Evolutionary conservation across 2,797 vertebrate species (phyloP).

Genomic region (Tragopan temminckii): DNA sequence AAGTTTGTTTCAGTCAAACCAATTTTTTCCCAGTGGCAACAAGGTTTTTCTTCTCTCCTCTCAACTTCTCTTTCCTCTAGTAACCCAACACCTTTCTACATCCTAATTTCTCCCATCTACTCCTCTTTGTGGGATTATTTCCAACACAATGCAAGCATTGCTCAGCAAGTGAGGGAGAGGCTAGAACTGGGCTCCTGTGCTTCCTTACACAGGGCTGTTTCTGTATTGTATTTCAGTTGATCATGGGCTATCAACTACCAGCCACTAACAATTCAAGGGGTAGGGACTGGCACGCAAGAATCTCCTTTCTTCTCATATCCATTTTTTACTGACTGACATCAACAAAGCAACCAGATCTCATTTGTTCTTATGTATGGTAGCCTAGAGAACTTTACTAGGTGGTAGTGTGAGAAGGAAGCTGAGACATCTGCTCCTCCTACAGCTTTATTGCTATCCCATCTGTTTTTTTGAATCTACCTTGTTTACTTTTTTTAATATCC

Average conservation of each 20-base stretch:
- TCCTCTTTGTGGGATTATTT: not conserved
- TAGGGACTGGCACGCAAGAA: not conserved
- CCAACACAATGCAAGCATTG: not conserved
- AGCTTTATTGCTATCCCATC: constrained; percentile 1
- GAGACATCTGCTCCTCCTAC: not conserved
- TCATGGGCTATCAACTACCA: not conserved
- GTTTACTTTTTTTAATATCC: constrained; percentile 17
- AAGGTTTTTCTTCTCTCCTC: not conserved
- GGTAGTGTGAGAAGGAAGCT: constrained; percentile 12
- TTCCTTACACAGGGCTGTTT: not conserved
- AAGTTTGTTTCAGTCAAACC: not conserved
- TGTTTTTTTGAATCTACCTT: not conserved
- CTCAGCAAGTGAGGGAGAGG: not conserved
- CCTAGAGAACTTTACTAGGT: not conserved
- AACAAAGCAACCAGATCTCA: not conserved
- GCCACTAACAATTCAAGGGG: not conserved
- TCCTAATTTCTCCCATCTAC: not conserved
- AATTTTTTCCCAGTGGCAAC: not conserved
- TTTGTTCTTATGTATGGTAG: not conserved
- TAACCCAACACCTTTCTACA: not conserved
- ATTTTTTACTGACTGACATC: not conserved
- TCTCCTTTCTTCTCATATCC: not conserved
- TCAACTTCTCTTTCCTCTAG: not conserved
- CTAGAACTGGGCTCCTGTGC: not conserved
- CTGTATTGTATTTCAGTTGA: not conserved